Evolutionary conservation across 1,140 invertebrate species (phyloP), one percentile per base, ranked within the genome.

Genomic region (Belonocnema kinseyi): DNA sequence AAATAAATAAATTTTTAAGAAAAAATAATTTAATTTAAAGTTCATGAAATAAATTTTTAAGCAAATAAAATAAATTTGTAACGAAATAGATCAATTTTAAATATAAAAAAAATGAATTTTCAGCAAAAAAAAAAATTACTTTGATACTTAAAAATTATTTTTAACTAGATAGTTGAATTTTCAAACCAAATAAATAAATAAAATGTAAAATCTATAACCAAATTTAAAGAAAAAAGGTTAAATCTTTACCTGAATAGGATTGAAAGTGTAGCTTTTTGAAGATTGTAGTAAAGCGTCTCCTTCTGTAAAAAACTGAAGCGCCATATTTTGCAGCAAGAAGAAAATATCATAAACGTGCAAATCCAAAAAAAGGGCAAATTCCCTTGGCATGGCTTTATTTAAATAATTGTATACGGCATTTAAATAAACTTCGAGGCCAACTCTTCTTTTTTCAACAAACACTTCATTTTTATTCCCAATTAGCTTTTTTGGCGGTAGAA

Each of bases 401-500:
- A 97, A 87, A 87, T 96, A 96, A 80, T 92, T 94, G 40, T 97
- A 93, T 10, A 96, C 91, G 77, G 94, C 94, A 87, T 95, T 95
- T 7, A 98, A 90, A 90, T 99, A 99, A 16, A 93, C 91, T 88
- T 98, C 95, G 40, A 99, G 90, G 19, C 94, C 95, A 79, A 93
- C 91, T 72, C 96, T 93, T 77, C 98, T 93, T 85, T 95, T 96
- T 86, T 97, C 96, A 21, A 99, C 93, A 87, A 99, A 98, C 17
- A 93, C 92, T 14, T 97, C 96, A 82, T 94, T 94, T 82, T 94
- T 94, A 82, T 96, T 96, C 0, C 96, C 95, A 85, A 97, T 94
- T 0, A 98, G 92, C 91, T 98, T 98, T 88, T 99, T 99, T 6
- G 97, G 96, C 17, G 98, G 98, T 14, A 99, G 88, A 74, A 97